Evolutionary conservation across 2,113 vertebrate species (phyloP), one percentile per base, ranked within the genome.

Genomic region (Xyliphius kryptos): DNA sequence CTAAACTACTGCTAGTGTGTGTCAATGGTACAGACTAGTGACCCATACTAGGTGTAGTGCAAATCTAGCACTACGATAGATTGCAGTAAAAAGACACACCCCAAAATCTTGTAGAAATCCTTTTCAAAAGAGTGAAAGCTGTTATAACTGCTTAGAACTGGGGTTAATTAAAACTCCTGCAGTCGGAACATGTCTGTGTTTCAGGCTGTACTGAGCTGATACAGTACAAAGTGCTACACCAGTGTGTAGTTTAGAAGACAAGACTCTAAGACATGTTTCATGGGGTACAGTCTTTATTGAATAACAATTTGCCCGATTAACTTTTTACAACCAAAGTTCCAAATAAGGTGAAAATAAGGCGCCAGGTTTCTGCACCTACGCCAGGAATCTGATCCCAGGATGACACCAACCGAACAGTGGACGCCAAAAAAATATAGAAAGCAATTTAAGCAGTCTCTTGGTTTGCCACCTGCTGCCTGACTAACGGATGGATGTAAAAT

Each of bases 251-350:
- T 10, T 3, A 14, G 13, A 60, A 9, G 43, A 47, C 56, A 50
- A 59, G 55, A 40, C 11, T 10, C 17, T 15, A 16, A 14, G 3
- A 15, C 26, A 9, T 74, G 71, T 84, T 78, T 79, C 48, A 78
- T 76, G 80, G 81, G 81, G 77, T 83, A 61, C 59, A 56, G 16
- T 63, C 86, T 41, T 89, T 86, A 87, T 87, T 87, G 70, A 79
- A 67, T 70, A 77, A 80, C 74, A 57, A 63, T 59, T 75, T 73
- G 69, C 75, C 76, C 70, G 53, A 58, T 82, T 71, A 17, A 85
- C 74, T 80, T 81, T 64, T 81, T 67, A 79, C 72, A 80, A 79
- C 72, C 82, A 83, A 83, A 80, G 68, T 49, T 74, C 60, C 63
- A 77, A 76, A 69, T 74, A 69, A 75, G 71, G 74, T 83, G 81